Conservation (phyloP, 1,140 invertebrate species). For the Mamestra configurata region DNA sequence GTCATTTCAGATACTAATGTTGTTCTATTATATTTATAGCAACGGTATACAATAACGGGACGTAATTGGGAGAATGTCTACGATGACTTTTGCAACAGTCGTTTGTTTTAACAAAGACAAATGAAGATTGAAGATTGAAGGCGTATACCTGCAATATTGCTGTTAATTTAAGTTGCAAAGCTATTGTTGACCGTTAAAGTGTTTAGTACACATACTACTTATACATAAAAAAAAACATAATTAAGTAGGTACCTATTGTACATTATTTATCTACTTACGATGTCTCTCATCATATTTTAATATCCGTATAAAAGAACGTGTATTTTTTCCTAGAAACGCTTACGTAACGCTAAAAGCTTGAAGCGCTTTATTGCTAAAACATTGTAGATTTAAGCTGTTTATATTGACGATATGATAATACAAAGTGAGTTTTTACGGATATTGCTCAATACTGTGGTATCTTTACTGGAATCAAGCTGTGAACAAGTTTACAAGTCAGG, state of each 20-base stretch:
- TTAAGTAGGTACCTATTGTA: too few relatives aligned
- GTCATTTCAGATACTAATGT: constrained; percentile 9
- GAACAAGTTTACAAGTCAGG: constrained; percentile 23
- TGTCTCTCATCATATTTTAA: not conserved
- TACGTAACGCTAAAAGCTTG: constrained; percentile 8
- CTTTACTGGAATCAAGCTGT: constrained; percentile 41
- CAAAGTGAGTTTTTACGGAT: constrained; percentile 31
- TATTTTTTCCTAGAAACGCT: constrained; percentile 14
- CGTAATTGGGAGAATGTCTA: not conserved
- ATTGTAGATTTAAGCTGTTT: not conserved
- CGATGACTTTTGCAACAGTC: not conserved
- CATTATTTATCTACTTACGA: not conserved
- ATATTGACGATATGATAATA: constrained; percentile 37
- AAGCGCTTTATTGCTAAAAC: not conserved
- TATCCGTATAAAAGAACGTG: too few relatives aligned
- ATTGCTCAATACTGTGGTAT: constrained; percentile 47
- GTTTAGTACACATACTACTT: not conserved
- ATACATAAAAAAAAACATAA: too few relatives aligned
- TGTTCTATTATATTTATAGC: not conserved
- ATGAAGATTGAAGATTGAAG: not conserved
- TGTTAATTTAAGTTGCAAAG: constrained; percentile 1
- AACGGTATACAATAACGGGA: constrained; percentile 5
- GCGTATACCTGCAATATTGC: not conserved
- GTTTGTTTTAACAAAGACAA: constrained; percentile 27
- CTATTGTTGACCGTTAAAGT: not conserved